Evolutionary conservation across 2,888 invertebrate species (phyloP), one percentile per base, ranked within the genome.

Genomic region (Elegia similella): DNA sequence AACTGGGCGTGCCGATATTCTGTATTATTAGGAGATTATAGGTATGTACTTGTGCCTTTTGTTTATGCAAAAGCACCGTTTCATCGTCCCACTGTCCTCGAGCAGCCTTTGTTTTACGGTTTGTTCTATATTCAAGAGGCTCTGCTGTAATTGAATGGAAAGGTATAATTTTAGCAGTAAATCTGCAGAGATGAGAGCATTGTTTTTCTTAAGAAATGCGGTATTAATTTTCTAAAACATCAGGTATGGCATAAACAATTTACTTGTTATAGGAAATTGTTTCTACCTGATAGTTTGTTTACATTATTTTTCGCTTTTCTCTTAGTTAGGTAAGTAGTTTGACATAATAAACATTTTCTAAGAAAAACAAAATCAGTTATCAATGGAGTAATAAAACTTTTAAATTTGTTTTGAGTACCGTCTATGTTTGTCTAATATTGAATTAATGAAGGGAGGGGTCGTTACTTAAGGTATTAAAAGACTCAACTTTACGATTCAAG

Each of bases 61-160:
- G 71, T 79, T 79, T 73, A 74, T 74, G 66, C 64, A 67, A 66
- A 71, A 68, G 64, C 73, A 71, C 77, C 79, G 80, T 80, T 79
- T 69, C 63, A 63, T 67, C 63, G 70, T 61, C 65, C 70, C 64
- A 73, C 68, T 68, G 68, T 70, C 62, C 59, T 61, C 62, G 32
- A 60, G 62, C 57, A 61, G 59, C 61, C 66, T 68, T 73, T 68
- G 67, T 71, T 67, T 67, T 60, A 61, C 54, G 48, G 56, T 53
- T 59, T 59, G 59, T 58, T 65, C 57, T 65, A 58, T 38, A 57
- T 64, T 58, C 44, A 48, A 57, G 34, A 38, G 42, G 58, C 56
- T 57, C 17, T n/a, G 34, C 43, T 32, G 54, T 55, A 44, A 55
- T 55, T 55, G 44, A 55, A 55, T 55, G 54, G 54, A 43, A 54